phyloP scores from a whole-genome alignment of 2,888 invertebrate genomes.

The Chrysomela aeneicollis region DNA sequence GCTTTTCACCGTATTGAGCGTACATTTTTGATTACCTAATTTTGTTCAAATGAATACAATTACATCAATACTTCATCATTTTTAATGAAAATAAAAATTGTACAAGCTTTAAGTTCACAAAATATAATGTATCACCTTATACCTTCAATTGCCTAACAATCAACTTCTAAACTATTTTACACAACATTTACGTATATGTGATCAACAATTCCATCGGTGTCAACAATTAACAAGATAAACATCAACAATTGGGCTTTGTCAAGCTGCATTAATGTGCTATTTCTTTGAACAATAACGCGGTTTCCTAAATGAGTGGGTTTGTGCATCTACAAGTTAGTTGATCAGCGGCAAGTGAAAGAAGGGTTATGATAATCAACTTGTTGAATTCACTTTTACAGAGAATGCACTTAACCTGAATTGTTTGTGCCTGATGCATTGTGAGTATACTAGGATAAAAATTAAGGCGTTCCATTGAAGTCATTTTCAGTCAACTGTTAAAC shows the following conservation, averaged over 20 bases:
- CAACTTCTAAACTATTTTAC: constrained; percentile 28
- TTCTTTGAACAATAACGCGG: not conserved
- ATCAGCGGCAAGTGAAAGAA: not conserved
- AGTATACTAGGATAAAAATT: not conserved
- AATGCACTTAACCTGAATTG: not conserved
- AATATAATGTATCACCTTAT: constrained; percentile 34
- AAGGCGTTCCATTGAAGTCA: constrained; percentile 4
- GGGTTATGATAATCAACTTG: not conserved
- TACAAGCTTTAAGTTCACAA: constrained; percentile 43
- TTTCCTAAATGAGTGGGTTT: not conserved
- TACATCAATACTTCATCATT: not conserved
- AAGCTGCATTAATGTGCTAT: not conserved
- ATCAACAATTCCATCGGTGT: constrained; percentile 29
- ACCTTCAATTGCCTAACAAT: constrained; percentile 26
- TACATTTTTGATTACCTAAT: no score
- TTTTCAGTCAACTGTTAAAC: not conserved
- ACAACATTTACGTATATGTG: constrained; percentile 32
- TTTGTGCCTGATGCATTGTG: no score
- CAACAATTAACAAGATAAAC: constrained; percentile 37
- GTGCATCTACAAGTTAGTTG: not conserved
- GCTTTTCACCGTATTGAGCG: no score
- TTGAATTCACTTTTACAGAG: no score
- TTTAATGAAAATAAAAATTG: constrained; percentile 41
- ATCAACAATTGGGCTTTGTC: constrained; percentile 29
- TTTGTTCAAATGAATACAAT: not conserved